Evolutionary conservation across 2,888 invertebrate species (phyloP).

Genomic region (Epirrhoe tristata): DNA sequence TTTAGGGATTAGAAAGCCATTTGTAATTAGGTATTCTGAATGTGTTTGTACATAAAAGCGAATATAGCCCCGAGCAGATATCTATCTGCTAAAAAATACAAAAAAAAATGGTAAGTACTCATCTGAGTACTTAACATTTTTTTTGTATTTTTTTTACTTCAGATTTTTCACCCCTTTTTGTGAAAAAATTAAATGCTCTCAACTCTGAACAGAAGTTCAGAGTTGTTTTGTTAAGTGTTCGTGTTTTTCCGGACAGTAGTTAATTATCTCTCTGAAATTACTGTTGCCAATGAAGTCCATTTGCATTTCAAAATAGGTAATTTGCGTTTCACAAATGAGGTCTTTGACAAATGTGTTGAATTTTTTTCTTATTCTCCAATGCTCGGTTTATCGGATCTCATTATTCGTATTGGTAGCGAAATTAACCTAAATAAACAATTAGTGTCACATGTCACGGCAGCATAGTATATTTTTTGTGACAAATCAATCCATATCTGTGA

Average conservation of each 20-base stretch:
- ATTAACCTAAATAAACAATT: no score
- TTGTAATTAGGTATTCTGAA: constrained; percentile 8
- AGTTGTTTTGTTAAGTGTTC: background rate
- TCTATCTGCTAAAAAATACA: no score
- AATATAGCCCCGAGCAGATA: no score
- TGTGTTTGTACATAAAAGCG: background rate
- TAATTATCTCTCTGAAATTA: constrained; percentile 22
- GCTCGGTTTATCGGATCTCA: no score
- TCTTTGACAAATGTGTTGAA: constrained; percentile 6
- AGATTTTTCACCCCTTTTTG: no score
- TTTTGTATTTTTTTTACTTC: no score
- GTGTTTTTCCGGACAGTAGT: constrained; percentile 6
- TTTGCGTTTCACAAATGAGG: constrained; percentile 26
- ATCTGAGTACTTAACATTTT: no score
- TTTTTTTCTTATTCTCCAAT: no score
- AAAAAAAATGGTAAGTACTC: no score
- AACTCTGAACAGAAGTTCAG: background rate
- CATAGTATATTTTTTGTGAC: no score
- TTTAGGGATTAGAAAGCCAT: constrained; percentile 14
- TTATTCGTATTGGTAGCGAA: no score
- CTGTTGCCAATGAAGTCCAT: constrained; percentile 34
- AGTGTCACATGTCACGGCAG: no score
- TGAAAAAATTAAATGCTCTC: background rate
- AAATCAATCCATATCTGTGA: background rate
- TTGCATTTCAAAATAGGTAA: constrained; percentile 36